These are phyloP conservation scores for Calcarius ornatus DNA, from an alignment of 2,113 vertebrate species.

Conservation along the genomic window DNA sequence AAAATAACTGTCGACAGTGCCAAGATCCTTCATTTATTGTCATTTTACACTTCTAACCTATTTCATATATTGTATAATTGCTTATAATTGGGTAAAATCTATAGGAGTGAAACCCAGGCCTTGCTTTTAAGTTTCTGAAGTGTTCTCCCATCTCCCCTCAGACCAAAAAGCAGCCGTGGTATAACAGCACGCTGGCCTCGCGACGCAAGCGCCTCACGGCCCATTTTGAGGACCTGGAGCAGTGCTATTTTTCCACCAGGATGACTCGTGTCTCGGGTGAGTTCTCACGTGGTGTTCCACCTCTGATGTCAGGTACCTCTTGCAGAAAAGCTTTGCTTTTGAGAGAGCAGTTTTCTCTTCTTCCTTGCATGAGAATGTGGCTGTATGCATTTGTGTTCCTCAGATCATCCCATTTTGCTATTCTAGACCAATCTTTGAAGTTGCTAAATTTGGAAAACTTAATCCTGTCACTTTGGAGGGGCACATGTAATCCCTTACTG, in stretches of 20 bases:
- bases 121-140: background rate
- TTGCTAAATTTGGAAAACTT: background rate
- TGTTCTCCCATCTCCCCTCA: conserved; percentile 48
- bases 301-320: background rate
- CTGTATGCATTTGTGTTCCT: background rate
- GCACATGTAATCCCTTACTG: background rate
- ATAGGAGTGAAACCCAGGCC: background rate
- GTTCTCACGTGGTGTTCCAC: background rate
- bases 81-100: background rate
- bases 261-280: conserved; percentile 95
- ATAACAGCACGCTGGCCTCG: conserved; percentile 94
- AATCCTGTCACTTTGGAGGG: background rate
- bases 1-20: background rate
- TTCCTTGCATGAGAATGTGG: background rate
- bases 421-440: background rate
- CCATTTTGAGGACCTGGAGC: conserved; percentile 97
- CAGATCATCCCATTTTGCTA: accelerated
- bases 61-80: accelerated
- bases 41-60: background rate
- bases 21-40: background rate
- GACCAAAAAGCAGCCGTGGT: conserved; percentile 96
- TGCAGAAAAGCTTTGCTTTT: background rate
- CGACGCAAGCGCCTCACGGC: conserved; percentile 93
- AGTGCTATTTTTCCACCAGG: conserved; percentile 98
- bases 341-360: background rate